phyloP scores from a whole-genome alignment of 2,113 vertebrate species.

The Fregata magnificens region DNA sequence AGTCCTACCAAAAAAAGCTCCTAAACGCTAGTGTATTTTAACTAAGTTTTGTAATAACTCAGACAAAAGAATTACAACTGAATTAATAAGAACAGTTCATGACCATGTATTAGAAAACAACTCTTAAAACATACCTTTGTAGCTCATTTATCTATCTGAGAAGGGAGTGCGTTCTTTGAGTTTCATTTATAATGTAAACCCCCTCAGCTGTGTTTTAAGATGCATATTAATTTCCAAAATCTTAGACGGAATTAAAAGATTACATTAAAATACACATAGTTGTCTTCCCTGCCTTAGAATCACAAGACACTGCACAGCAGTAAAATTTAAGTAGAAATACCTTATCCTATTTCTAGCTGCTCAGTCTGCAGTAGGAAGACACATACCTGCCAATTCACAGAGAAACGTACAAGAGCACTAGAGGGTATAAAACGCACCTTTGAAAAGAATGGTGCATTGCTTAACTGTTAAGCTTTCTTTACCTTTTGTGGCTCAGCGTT shows the following conservation, averaged over 20 bases:
- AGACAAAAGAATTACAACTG: not conserved
- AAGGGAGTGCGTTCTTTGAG: not conserved
- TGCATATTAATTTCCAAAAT: not conserved
- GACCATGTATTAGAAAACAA: not conserved
- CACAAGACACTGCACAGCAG: not conserved
- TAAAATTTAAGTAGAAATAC: not conserved
- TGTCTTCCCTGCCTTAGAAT: not conserved
- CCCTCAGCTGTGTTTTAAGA: not conserved
- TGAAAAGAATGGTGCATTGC: not conserved
- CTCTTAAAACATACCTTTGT: not conserved
- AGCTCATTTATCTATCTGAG: not conserved
- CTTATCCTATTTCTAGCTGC: not conserved
- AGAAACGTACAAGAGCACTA: conserved; percentile 13
- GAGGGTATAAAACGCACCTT: not conserved
- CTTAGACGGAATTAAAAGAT: not conserved
- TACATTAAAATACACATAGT: not conserved
- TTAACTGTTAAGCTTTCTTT: not conserved
- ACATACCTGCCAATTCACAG: not conserved
- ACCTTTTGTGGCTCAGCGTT: not conserved
- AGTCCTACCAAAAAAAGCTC: not conserved
- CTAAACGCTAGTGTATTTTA: not conserved
- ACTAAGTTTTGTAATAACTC: not conserved
- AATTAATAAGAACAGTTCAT: not conserved
- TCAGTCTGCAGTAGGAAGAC: not conserved
- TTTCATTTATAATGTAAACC: not conserved